Conservation (phyloP, 2,888 invertebrate species). For the Diloba caeruleocephala region DNA sequence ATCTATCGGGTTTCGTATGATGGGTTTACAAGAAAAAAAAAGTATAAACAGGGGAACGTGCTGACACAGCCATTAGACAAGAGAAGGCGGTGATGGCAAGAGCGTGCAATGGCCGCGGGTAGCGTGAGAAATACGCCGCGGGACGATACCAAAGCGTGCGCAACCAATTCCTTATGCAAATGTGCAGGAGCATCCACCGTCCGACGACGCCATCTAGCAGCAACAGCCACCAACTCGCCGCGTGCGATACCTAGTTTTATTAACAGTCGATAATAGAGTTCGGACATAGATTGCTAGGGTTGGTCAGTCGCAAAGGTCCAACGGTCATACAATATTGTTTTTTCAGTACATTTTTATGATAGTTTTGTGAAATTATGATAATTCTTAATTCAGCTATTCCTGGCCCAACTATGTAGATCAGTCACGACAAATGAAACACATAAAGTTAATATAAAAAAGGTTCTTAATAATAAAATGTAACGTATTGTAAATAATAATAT, state of each 20-base stretch:
- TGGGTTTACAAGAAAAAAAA: conserved; percentile 50
- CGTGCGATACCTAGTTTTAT: conserved; percentile 75
- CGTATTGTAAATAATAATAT: too few relatives aligned
- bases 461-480: too few relatives aligned
- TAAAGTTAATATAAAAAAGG: too few relatives aligned
- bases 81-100: conserved; percentile 62
- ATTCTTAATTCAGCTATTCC: conserved; percentile 7
- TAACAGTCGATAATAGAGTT: conserved; percentile 74
- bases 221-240: conserved; percentile 58
- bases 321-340: conserved; percentile 37
- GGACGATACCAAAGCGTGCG: conserved; percentile 81
- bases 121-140: conserved; percentile 83
- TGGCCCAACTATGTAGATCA: conserved; percentile 2
- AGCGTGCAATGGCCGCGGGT: conserved; percentile 66
- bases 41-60: conserved; percentile 54
- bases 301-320: conserved; percentile 54
- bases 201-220: conserved; percentile 63
- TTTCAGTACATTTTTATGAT: conserved; percentile 25
- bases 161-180: conserved; percentile 87
- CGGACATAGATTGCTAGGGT: conserved; percentile 63
- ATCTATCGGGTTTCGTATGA: conserved; percentile 29
- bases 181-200: conserved; percentile 70
- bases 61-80: conserved; percentile 69
- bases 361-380: conserved; percentile 11
- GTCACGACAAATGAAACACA: too few relatives aligned